Evolutionary conservation across 2,113 vertebrate species (phyloP).

Genomic region (Caranx melampygus): DNA sequence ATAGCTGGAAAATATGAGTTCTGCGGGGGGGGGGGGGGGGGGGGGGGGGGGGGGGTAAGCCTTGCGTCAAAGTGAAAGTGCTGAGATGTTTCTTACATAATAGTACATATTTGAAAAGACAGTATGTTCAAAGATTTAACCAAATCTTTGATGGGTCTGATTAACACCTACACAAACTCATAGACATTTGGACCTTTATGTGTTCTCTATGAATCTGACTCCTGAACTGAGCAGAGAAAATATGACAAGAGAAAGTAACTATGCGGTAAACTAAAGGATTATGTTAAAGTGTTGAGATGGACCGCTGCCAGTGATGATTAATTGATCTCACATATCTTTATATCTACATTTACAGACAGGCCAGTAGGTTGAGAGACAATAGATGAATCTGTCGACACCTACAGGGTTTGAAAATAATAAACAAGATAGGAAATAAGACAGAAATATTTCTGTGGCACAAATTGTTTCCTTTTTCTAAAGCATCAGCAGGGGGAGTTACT

Average conservation of each 20-base stretch:
- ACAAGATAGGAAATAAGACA: background rate
- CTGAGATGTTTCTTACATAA: background rate
- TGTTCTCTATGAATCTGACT: background rate
- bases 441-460: background rate
- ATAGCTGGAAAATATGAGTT: background rate
- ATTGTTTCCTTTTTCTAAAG: background rate
- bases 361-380: background rate
- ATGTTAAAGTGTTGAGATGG: background rate
- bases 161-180: background rate
- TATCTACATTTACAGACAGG: background rate
- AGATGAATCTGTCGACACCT: background rate
- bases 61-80: background rate
- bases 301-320: background rate
- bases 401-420: background rate
- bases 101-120: background rate
- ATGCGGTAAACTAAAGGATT: background rate
- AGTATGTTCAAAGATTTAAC: background rate
- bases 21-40: too few relatives aligned
- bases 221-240: background rate
- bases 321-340: background rate
- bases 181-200: background rate
- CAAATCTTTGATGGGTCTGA: background rate
- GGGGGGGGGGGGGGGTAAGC: too few relatives aligned
- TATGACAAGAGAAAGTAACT: background rate
- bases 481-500: constrained; percentile 1